phyloP scores from a whole-genome alignment of 1,140 invertebrate genomes.

The Conus ventricosus region DNA sequence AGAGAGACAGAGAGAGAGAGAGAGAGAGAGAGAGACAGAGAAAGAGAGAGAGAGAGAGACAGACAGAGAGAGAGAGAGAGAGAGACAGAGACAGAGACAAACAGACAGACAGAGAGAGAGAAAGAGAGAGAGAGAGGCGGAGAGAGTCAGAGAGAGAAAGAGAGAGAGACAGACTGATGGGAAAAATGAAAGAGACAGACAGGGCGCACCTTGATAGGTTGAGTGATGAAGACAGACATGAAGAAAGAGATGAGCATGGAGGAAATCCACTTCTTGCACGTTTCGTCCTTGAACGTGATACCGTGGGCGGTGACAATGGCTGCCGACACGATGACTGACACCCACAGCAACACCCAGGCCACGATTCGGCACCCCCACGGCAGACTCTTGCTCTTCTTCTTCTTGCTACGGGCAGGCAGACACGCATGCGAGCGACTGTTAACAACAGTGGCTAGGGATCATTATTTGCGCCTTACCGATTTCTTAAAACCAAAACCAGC shows the following conservation, averaged over 20 bases:
- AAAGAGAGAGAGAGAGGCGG: too few species aligned
- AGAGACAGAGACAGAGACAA: too few species aligned
- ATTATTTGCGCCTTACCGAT: too few species aligned
- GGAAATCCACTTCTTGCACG: conserved; percentile 79
- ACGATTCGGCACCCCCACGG: conserved; percentile 77
- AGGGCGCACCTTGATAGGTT: conserved; percentile 77
- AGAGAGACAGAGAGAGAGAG: too few species aligned
- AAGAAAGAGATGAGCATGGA: conserved; percentile 79
- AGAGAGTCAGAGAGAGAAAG: too few species aligned
- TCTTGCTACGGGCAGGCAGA: conserved; percentile 35
- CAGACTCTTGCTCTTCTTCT: conserved; percentile 70
- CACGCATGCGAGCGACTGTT: not conserved
- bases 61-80: too few species aligned
- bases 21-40: too few species aligned
- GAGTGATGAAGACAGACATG: conserved; percentile 77
- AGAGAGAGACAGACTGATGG: too few species aligned
- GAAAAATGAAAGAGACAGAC: not conserved
- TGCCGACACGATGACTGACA: conserved; percentile 73
- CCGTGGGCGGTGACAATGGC: conserved; percentile 79
- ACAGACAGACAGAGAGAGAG: too few species aligned
- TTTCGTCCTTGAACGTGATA: conserved; percentile 78
- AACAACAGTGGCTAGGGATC: too few species aligned
- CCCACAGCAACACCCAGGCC: conserved; percentile 76
- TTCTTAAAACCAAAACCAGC: too few species aligned
- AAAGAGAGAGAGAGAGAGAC: too few species aligned